Percentiles rank a stretch among this genome's conserved stretches.
These are phyloP conservation scores for Pseudanteris insignis DNA, from an alignment of 2,888 invertebrate species.

Conservation along the genomic window DNA sequence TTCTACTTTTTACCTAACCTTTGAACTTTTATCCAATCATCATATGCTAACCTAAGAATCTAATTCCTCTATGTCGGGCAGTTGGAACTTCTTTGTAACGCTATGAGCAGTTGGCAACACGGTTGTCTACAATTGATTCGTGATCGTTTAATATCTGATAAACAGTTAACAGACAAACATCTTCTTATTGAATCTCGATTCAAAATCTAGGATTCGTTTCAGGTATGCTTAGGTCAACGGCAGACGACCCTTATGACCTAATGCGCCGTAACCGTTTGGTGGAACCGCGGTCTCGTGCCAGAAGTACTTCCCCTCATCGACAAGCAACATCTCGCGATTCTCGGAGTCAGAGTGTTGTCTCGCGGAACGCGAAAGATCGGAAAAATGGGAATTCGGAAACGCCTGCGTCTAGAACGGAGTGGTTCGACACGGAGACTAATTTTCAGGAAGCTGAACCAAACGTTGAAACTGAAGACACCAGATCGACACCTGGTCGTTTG, in stretches of 20 bases:
- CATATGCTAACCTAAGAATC: conserved; percentile 13
- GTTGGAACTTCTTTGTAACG: too few relatives aligned
- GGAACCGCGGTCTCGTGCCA: conserved; percentile 70
- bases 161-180: conserved; percentile 22
- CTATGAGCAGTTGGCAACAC: background rate
- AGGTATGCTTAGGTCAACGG: conserved; percentile 60
- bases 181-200: conserved; percentile 7
- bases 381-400: conserved; percentile 46
- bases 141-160: conserved; percentile 21
- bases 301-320: conserved; percentile 64
- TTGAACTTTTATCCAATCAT: too few relatives aligned
- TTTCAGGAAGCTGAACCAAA: conserved; percentile 20
- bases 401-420: conserved; percentile 55
- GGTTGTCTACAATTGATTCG: conserved; percentile 16
- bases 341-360: conserved; percentile 67
- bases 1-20: too few relatives aligned
- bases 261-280: conserved; percentile 81
- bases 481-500: conserved; percentile 44
- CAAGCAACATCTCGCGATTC: conserved; percentile 54
- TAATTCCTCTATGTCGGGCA: conserved; percentile 10
- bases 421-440: conserved; percentile 55
- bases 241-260: conserved; percentile 79
- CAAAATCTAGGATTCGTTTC: conserved; percentile 17
- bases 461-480: conserved; percentile 27
- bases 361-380: conserved; percentile 50